Evolutionary conservation across 2,888 invertebrate genomes (phyloP).

Genomic region (Peribatodes rhomboidaria): DNA sequence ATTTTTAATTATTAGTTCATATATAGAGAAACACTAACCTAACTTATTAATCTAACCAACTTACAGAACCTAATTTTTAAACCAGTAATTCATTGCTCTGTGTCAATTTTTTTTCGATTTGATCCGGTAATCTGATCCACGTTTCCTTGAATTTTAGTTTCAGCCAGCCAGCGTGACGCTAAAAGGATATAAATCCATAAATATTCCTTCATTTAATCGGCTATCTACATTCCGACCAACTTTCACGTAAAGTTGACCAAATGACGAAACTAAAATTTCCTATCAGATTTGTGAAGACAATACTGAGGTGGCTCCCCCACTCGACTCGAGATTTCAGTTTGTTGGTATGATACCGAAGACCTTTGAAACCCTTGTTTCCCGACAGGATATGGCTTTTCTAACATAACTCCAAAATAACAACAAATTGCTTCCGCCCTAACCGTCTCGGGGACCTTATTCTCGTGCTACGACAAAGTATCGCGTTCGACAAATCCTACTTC

Average conservation of each 20-base stretch:
- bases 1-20: no score
- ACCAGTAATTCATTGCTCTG: no score
- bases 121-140: not conserved
- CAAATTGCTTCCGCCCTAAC: conserved; percentile 23
- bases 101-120: conserved; percentile 1
- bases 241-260: not conserved
- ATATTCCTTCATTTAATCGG: conserved; percentile 11
- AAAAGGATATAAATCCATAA: not conserved
- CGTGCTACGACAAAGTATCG: not conserved
- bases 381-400: conserved; percentile 17
- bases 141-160: conserved; percentile 7
- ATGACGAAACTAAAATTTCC: not conserved
- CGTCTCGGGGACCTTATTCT: not conserved
- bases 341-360: not conserved
- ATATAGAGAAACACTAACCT: no score
- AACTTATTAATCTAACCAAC: no score
- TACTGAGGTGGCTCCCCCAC: not conserved
- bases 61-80: no score
- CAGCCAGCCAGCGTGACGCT: not conserved
- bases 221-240: not conserved
- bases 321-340: no score
- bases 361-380: conserved; percentile 16
- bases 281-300: not conserved
- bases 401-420: conserved; percentile 16
- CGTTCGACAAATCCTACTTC: not conserved